A percentile compares a stretch with the other conserved stretches of the same genome.
These are phyloP conservation scores for Coracopsis vasa DNA, from an alignment of 2,113 vertebrate genomes.

Conservation along the genomic window DNA sequence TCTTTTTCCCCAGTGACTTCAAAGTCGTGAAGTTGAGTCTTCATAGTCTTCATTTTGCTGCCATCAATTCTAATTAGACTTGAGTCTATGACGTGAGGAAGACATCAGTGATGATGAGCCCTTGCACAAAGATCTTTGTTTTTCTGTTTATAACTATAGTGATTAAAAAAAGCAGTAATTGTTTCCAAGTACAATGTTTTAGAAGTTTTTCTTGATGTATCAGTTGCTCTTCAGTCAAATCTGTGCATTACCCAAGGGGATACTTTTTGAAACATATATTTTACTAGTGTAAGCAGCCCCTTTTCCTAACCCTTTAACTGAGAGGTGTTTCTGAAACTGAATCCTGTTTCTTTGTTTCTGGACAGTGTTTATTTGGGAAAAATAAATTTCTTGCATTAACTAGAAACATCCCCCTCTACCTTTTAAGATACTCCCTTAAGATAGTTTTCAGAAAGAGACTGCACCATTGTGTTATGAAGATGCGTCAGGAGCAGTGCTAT, in stretches of 20 bases:
- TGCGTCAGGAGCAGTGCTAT: neutral
- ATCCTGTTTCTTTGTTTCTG: neutral
- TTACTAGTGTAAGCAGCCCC: neutral
- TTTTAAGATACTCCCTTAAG: neutral
- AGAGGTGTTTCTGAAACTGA: neutral
- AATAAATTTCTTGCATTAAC: neutral
- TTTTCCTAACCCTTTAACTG: neutral
- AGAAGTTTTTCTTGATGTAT: neutral
- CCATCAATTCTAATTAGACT: neutral
- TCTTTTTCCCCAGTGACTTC: neutral
- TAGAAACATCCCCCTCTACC: neutral
- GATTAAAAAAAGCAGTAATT: neutral
- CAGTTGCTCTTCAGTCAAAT: neutral
- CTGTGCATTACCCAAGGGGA: neutral
- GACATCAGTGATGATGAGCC: neutral
- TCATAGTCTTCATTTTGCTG: neutral
- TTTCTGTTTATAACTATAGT: neutral
- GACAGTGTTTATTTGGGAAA: neutral
- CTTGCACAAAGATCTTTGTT: neutral
- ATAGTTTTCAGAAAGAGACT: neutral
- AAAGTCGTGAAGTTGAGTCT: neutral
- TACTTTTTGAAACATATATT: neutral
- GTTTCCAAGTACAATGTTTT: neutral
- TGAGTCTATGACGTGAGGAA: neutral
- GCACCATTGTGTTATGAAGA: neutral